Evolutionary conservation across 2,888 invertebrate species (phyloP).

Genomic region (Ischnus inquisitorius): DNA sequence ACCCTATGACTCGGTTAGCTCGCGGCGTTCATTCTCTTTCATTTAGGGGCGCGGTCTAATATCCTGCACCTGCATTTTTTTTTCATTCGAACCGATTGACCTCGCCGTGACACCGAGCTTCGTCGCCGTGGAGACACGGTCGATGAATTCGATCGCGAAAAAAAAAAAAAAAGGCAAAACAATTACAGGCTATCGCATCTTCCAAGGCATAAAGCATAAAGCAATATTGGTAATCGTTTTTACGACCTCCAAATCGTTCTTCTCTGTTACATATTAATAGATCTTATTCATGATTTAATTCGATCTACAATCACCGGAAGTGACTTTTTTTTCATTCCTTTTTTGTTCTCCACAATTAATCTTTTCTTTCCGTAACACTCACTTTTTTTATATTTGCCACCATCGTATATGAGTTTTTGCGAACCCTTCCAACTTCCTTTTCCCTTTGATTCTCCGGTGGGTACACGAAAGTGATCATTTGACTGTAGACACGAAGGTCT

Average conservation of each 20-base stretch:
- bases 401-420: too few species aligned
- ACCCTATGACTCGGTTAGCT: slow-evolving; percentile 9
- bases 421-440: too few species aligned
- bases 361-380: not conserved
- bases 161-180: not conserved
- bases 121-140: slow-evolving; percentile 41
- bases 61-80: slow-evolving; percentile 77
- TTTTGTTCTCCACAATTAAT: not conserved
- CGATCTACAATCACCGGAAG: not conserved
- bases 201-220: not conserved
- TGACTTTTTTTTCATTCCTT: not conserved
- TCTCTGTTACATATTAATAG: not conserved
- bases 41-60: slow-evolving; percentile 72
- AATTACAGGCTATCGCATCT: not conserved
- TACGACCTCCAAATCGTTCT: not conserved
- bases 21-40: slow-evolving; percentile 40
- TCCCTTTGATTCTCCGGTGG: too few species aligned
- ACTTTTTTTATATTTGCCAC: too few species aligned
- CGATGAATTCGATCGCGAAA: slow-evolving; percentile 45
- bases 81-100: slow-evolving; percentile 45
- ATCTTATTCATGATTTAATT: not conserved
- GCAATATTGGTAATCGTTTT: not conserved
- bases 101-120: slow-evolving; percentile 32
- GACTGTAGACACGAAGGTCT: too few species aligned
- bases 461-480: too few species aligned